Conservation (phyloP, 2,113 vertebrate species). For the Ibidorhyncha struthersii region DNA sequence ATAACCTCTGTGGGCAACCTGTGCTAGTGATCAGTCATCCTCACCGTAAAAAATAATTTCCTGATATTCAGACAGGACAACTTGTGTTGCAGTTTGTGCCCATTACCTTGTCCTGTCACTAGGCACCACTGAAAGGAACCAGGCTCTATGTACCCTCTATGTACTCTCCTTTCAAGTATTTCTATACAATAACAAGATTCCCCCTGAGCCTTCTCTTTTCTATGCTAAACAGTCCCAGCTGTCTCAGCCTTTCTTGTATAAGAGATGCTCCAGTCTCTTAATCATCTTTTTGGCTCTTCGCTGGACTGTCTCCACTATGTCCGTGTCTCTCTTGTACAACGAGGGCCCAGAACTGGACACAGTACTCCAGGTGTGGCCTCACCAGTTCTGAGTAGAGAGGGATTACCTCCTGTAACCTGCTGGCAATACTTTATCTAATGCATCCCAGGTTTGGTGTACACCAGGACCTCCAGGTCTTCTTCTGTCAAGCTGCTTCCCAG, state of each 20-base stretch:
- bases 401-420: neutral
- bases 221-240: neutral
- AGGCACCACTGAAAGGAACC: neutral
- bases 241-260: neutral
- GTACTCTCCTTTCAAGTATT: neutral
- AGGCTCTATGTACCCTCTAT: rapidly evolving
- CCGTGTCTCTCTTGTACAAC: neutral
- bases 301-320: neutral
- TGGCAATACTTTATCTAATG: neutral
- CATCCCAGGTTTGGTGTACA: neutral
- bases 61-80: neutral
- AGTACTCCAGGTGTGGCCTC: neutral
- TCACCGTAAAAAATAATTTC: neutral
- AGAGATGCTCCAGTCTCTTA: neutral
- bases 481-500: neutral
- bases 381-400: neutral
- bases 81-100: neutral
- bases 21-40: neutral
- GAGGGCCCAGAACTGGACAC: neutral
- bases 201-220: neutral
- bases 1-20: neutral
- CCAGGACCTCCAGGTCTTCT: neutral
- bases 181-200: neutral
- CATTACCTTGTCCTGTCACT: neutral
- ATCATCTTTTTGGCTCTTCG: neutral